Evolutionary conservation across 2,888 invertebrate genomes (phyloP).

Genomic region (Lycocerus yunnanus): DNA sequence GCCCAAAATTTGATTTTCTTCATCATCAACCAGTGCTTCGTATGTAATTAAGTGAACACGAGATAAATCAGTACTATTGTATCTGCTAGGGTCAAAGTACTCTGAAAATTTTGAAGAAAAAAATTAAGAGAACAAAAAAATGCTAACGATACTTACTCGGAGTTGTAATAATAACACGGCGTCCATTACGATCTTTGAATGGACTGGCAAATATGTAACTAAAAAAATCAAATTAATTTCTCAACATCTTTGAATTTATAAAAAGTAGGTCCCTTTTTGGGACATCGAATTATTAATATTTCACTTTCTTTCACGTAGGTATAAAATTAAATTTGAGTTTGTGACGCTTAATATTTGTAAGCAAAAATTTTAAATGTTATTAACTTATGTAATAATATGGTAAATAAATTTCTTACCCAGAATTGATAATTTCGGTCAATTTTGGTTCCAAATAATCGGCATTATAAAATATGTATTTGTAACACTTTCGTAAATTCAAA

Average conservation of each 20-base stretch:
- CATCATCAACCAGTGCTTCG: slow-evolving; percentile 76
- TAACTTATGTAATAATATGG: slow-evolving; percentile 12
- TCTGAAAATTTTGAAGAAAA: slow-evolving; percentile 53
- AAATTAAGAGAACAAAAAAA: not conserved
- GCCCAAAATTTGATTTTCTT: slow-evolving; percentile 76
- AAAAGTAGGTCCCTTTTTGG: not conserved
- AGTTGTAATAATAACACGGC: slow-evolving; percentile 68
- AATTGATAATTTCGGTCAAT: slow-evolving; percentile 66
- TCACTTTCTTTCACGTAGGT: no score
- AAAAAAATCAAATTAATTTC: slow-evolving; percentile 33
- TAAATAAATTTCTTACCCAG: slow-evolving; percentile 60
- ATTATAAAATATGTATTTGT: slow-evolving; percentile 66
- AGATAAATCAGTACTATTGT: slow-evolving; percentile 71
- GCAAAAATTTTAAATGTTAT: not conserved
- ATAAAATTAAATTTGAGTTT: no score
- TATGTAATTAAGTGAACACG: slow-evolving; percentile 72
- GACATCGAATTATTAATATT: not conserved
- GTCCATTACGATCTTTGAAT: slow-evolving; percentile 71
- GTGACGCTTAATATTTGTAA: no score
- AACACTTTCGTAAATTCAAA: slow-evolving; percentile 71
- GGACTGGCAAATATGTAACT: slow-evolving; percentile 79
- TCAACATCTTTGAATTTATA: no score
- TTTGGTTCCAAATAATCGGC: slow-evolving; percentile 68
- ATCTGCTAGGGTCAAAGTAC: slow-evolving; percentile 70
- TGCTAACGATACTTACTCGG: slow-evolving; percentile 35